Evolutionary conservation across 2,888 invertebrate genomes (phyloP).

Genomic region (Synanthedon tipuliformis): DNA sequence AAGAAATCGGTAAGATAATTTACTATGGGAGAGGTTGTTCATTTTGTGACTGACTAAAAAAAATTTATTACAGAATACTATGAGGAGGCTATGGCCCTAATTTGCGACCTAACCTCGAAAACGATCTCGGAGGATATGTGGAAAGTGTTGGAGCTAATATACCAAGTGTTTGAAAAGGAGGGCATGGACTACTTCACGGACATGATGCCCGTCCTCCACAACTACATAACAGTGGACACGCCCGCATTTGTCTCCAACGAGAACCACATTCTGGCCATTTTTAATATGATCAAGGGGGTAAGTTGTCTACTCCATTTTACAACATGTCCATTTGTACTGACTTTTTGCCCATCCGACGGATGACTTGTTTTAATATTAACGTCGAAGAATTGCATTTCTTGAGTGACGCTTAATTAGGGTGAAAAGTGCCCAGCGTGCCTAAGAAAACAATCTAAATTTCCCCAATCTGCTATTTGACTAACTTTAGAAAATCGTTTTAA

Average conservation of each 20-base stretch:
- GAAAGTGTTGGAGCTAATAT: slow-evolving; percentile 91
- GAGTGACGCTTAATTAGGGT: no score
- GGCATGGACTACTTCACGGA: slow-evolving; percentile 96
- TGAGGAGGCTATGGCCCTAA: slow-evolving; percentile 93
- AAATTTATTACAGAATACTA: slow-evolving; percentile 71
- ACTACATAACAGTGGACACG: slow-evolving; percentile 96
- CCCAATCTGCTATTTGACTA: no score
- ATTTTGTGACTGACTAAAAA: not conserved
- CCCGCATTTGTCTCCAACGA: slow-evolving; percentile 92
- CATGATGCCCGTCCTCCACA: slow-evolving; percentile 98
- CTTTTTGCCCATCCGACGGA: not conserved
- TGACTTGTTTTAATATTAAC: no score
- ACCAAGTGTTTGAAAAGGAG: slow-evolving; percentile 92
- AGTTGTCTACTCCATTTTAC: not conserved
- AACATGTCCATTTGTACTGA: no score
- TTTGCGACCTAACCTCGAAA: slow-evolving; percentile 91
- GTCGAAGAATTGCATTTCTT: no score
- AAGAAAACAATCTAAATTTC: not conserved
- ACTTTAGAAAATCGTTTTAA: no score
- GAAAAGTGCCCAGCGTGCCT: no score
- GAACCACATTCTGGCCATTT: slow-evolving; percentile 89
- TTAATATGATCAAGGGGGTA: slow-evolving; percentile 89
- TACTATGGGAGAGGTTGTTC: no score
- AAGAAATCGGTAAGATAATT: no score
- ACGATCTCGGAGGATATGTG: slow-evolving; percentile 94